Base-by-base conservation (phyloP, 2,113 vertebrate species). In the Hepsetus odoe region DNA sequence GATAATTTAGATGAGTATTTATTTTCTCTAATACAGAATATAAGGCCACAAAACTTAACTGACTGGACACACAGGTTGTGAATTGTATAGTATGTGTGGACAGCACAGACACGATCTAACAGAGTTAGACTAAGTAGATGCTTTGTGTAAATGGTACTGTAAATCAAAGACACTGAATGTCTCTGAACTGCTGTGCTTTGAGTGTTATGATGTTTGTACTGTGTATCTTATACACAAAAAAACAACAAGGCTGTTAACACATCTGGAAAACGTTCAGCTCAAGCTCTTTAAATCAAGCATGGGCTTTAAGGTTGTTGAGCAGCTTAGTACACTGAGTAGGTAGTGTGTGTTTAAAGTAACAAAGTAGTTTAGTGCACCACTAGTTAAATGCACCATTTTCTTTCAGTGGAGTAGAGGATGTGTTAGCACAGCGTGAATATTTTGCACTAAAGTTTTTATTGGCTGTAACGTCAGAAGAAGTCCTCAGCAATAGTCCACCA, bases 41-140 rank as follows among this genome's bases (percentile, higher is more conserved):
- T 90, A 92, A 92, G 91, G 90, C 90, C 89, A 91, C 90, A 61
- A 80, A 90, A 89, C 85, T 68, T 78, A 89, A 90, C 89, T 38
- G 35, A 87, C 73, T 74, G 75, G 82, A 87, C 67, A 83, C 35
- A 83, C 65, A 61, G 75, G 76, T 78, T 24, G 83, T 83, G 30
- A 66, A 58, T 79, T 62, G 79, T 79, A 75, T 40, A 73, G 74
- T 80, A 77, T 79, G 79, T 80, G 74, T 74, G 71, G 66, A 55
- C 35, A 66, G 59, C 59, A 75, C 59, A 55, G 74, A 76, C 24
- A 76, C 59, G 26, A 76, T 51, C 56, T 38, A 71, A 56, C 35
- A 44, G 24, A 70, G 49, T 71, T 26, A 83, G 74, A 80, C 74
- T 28, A 71, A 74, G 71, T 55, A 76, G 59, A 72, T 76, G 64